These are phyloP conservation scores for Mesochorus sp. DNA, from an alignment of 2,888 invertebrate genomes.

Conservation along the genomic window DNA sequence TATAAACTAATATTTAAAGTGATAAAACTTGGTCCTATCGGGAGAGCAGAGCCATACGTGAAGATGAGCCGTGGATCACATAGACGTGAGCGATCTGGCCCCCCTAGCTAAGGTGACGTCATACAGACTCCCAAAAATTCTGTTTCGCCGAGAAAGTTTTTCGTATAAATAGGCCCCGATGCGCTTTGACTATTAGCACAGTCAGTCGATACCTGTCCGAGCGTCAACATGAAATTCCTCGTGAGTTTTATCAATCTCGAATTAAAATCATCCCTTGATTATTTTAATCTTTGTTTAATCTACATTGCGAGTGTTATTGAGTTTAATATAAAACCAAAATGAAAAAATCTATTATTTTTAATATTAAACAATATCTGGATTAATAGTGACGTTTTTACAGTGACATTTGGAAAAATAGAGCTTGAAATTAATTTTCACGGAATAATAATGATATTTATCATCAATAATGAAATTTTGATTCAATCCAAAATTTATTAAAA, in stretches of 20 bases:
- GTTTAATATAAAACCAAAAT: too few relatives aligned
- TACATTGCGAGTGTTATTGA: not conserved
- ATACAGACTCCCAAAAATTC: slow-evolving; percentile 48
- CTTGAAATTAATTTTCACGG: not conserved
- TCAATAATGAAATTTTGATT: too few relatives aligned
- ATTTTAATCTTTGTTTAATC: not conserved
- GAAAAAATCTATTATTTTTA: too few relatives aligned
- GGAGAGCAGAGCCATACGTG: not conserved
- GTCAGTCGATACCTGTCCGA: slow-evolving; percentile 68
- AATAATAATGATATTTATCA: not conserved
- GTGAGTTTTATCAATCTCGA: slow-evolving; percentile 70
- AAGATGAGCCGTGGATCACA: slow-evolving; percentile 8
- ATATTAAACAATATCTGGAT: too few relatives aligned
- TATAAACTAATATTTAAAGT: not conserved
- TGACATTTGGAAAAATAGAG: not conserved
- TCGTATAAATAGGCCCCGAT: slow-evolving; percentile 71
- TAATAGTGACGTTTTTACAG: too few relatives aligned
- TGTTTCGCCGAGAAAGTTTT: slow-evolving; percentile 67
- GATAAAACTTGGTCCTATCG: slow-evolving; percentile 8
- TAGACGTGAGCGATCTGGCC: slow-evolving; percentile 5
- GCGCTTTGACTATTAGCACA: slow-evolving; percentile 67
- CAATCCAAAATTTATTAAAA: too few relatives aligned
- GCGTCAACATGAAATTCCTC: slow-evolving; percentile 77
- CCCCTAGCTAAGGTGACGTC: slow-evolving; percentile 43
- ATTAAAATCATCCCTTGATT: too few relatives aligned